These are phyloP conservation scores for Bubo blakistoni DNA, from an alignment of 2,113 vertebrate genomes.

Conservation along the genomic window DNA sequence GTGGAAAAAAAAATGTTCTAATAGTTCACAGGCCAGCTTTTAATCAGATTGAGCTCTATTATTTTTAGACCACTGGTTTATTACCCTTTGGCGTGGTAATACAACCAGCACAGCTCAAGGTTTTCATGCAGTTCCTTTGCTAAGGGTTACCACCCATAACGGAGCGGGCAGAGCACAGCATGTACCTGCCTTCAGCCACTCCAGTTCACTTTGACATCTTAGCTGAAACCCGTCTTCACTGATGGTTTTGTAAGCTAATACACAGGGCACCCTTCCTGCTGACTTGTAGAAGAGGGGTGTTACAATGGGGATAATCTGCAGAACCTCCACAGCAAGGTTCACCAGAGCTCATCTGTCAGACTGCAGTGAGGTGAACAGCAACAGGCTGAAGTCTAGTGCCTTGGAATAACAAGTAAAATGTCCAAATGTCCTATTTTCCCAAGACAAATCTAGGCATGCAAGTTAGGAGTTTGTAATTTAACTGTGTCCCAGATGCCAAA, in stretches of 20 bases:
- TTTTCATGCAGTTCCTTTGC: neutral
- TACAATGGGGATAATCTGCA: neutral
- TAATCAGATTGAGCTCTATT: neutral
- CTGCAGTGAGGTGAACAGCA: neutral
- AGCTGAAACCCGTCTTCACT: neutral
- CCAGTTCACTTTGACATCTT: neutral
- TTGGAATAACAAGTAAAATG: neutral
- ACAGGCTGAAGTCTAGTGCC: neutral
- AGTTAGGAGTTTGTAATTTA: neutral
- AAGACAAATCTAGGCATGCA: neutral
- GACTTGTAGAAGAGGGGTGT: neutral
- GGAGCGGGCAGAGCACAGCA: rapidly evolving
- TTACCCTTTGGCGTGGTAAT: neutral
- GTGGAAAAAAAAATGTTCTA: neutral
- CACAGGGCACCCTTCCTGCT: neutral
- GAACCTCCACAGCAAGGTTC: neutral
- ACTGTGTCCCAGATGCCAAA: neutral
- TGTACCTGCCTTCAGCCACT: neutral
- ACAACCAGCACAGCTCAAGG: neutral
- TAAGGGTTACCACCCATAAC: neutral
- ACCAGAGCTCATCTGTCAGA: neutral
- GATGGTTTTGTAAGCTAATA: neutral
- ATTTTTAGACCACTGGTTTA: neutral
- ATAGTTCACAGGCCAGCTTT: neutral
- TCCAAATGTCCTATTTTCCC: neutral